phyloP scores from a whole-genome alignment of 1,140 invertebrate genomes.

The Aphaenogaster rudis region DNA sequence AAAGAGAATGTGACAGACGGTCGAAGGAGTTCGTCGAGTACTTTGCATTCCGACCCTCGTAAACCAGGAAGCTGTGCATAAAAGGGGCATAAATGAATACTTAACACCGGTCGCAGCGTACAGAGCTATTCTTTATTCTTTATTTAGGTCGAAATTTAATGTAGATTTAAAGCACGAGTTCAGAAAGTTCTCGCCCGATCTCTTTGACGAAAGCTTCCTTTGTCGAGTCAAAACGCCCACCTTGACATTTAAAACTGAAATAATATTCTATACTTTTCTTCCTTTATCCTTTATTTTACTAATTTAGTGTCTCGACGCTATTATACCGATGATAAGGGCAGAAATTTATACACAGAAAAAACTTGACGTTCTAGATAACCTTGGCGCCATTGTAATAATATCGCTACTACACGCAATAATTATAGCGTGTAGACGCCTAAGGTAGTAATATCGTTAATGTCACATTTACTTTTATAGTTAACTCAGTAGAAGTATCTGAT shows the following conservation, averaged over 20 bases:
- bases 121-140: constrained; percentile 52
- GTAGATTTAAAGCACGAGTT: constrained; percentile 37
- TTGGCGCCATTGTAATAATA: constrained; percentile 46
- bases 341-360: constrained; percentile 22
- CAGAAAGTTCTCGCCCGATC: constrained; percentile 7
- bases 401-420: constrained; percentile 26
- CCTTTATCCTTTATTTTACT: background rate
- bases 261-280: background rate
- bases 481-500: background rate
- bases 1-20: constrained; percentile 50
- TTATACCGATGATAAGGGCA: constrained; percentile 26
- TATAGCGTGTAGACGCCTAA: constrained; percentile 11
- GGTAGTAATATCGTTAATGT: constrained; percentile 30
- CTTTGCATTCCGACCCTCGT: constrained; percentile 69
- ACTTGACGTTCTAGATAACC: constrained; percentile 30
- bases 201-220: background rate
- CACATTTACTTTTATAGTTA: constrained; percentile 44
- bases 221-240: background rate
- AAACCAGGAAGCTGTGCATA: constrained; percentile 66
- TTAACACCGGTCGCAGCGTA: constrained; percentile 30
- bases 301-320: background rate
- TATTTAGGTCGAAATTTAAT: constrained; percentile 63
- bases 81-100: constrained; percentile 72
- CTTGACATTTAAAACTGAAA: background rate
- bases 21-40: constrained; percentile 40